Evolutionary conservation across 2,113 vertebrate species (phyloP), one percentile per base, ranked within the genome.

Genomic region (Zootoca vivipara): DNA sequence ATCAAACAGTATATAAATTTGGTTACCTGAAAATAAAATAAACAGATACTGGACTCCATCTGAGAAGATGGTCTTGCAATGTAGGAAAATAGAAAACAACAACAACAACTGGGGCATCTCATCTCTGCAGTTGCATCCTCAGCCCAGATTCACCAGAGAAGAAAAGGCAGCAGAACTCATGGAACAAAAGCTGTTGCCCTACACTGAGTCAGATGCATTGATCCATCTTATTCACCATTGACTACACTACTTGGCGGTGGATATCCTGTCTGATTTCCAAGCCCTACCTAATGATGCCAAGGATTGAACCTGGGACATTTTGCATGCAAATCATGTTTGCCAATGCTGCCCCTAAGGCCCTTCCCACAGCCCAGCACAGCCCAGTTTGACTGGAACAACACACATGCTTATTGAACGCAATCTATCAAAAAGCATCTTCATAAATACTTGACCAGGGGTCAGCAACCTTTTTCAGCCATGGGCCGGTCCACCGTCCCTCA

Each of bases 351-450:
- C 69, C 69, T 30, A 70, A 30, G 24, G 26, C 26, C 10, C 7
- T 70, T 70, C 10, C 70, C 33, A 72, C 30, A 72, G n/a, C 70
- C 30, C 70, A 72, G n/a, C 70, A 10, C 70, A 72, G 70, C 69
- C 30, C 15, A 28, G 69, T 72, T n/a, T 72, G 69, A 72, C 30
- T 16, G 15, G 30, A 72, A 33, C 30, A 72, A 33, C 70, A 72
- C 30, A 72, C 30, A 72, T 30, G 70, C n/a, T 85, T 86, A 90
- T 93, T 85, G 82, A 81, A 90, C 87, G 30, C 86, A 83, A 75
- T 67, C 69, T 89, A 42, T 15, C 67, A 8, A 77, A 90, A 83
- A 83, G 46, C 16, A 65, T 80, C 87, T 86, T 26, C 89, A 82
- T 77, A 2, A 1, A 83, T 92, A 89, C 40, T 72, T 69, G 46